Percentiles rank a stretch among this genome's conserved stretches.
Conservation (phyloP, 2,113 vertebrate species). For the Machaerirhynchus nigripectus region DNA sequence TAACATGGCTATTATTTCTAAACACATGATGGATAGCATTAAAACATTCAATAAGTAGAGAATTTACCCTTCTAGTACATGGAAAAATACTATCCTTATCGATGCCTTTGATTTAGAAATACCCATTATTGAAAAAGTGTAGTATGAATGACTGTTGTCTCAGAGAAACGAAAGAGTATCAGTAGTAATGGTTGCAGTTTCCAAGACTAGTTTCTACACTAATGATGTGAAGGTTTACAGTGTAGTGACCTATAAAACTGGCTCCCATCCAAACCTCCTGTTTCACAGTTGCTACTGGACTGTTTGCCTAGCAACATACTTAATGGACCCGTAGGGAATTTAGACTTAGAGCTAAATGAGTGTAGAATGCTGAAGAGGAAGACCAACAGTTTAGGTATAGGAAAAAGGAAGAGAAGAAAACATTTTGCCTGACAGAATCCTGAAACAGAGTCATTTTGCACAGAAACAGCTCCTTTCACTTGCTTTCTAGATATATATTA, state of each 20-base stretch:
- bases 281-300: conserved; percentile 37
- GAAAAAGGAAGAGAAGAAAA: background rate
- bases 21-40: background rate
- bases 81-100: background rate
- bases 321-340: conserved; percentile 54
- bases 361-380: conserved; percentile 49
- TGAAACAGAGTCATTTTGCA: background rate
- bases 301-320: conserved; percentile 67
- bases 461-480: background rate
- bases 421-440: background rate
- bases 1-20: background rate
- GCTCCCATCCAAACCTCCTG: conserved; percentile 32
- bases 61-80: background rate
- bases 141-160: conserved; percentile 21
- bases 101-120: background rate
- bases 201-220: conserved; percentile 28
- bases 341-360: conserved; percentile 47
- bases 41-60: background rate
- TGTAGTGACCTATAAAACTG: conserved; percentile 60
- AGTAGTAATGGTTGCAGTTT: background rate
- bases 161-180: background rate
- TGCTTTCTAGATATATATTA: background rate
- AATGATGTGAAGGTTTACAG: conserved; percentile 54
- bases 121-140: background rate
- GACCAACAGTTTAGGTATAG: background rate